Percentiles rank a stretch among this genome's conserved stretches.
phyloP scores from a whole-genome alignment of 2,888 invertebrate species.

The Cheilosia grossa region DNA sequence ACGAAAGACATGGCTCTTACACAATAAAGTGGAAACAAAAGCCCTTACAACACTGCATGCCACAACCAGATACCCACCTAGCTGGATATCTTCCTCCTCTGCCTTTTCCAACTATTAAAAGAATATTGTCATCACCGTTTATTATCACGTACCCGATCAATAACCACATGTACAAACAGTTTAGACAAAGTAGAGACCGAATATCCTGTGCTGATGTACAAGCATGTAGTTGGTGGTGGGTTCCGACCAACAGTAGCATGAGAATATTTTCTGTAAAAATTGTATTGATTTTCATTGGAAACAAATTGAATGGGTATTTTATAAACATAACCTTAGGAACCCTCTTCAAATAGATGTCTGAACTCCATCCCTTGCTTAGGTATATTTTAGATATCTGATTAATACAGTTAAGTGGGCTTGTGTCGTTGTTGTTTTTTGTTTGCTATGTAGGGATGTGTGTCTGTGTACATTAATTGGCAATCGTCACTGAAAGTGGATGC shows the following conservation, averaged over 20 bases:
- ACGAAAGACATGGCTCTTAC: slow-evolving; percentile 55
- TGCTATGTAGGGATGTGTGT: slow-evolving; percentile 12
- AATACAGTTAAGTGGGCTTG: slow-evolving; percentile 54
- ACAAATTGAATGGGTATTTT: slow-evolving; percentile 56
- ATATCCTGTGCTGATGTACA: slow-evolving; percentile 38
- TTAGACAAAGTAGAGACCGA: slow-evolving; percentile 41
- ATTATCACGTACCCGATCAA: slow-evolving; percentile 68
- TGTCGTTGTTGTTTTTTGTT: slow-evolving; percentile 6
- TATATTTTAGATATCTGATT: slow-evolving; percentile 43
- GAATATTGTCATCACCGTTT: slow-evolving; percentile 67
- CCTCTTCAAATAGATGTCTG: slow-evolving; percentile 28
- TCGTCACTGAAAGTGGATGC: slow-evolving; percentile 54
- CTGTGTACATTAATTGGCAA: slow-evolving; percentile 58
- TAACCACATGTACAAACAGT: slow-evolving; percentile 63
- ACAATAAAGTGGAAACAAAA: slow-evolving; percentile 64
- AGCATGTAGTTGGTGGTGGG: slow-evolving; percentile 32
- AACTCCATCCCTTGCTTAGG: slow-evolving; percentile 22
- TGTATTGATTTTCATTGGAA: slow-evolving; percentile 60
- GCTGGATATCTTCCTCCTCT: slow-evolving; percentile 20
- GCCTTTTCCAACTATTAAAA: slow-evolving; percentile 59
- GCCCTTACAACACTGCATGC: slow-evolving; percentile 40
- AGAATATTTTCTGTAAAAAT: slow-evolving; percentile 35
- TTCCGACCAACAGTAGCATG: slow-evolving; percentile 16
- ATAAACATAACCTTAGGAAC: slow-evolving; percentile 48
- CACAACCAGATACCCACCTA: slow-evolving; percentile 40